phyloP scores from a whole-genome alignment of 2,797 vertebrate genomes.

The Odontamblyopus lacepedii region DNA sequence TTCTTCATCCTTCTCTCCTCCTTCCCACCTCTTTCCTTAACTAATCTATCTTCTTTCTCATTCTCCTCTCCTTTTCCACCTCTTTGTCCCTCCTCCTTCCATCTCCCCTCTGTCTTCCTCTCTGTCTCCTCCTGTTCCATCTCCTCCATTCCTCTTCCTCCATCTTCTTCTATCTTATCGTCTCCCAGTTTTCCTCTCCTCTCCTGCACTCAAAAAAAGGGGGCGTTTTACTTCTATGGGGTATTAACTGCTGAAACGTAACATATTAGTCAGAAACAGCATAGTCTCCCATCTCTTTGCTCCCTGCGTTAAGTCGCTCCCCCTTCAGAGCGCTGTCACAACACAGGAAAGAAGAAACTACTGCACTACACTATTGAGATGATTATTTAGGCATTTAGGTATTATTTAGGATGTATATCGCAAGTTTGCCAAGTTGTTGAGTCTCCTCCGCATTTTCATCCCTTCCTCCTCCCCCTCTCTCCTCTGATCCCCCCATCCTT shows the following conservation, averaged over 20 bases:
- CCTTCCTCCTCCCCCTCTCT: not conserved
- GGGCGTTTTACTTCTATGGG: no score
- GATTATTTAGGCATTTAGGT: no score
- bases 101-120: not conserved
- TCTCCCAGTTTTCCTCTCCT: not conserved
- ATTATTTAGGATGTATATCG: no score
- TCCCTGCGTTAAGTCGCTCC: no score
- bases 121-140: not conserved
- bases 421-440: no score
- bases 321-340: no score
- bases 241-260: no score
- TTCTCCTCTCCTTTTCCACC: no score
- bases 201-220: not conserved
- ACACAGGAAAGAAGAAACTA: no score
- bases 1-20: not conserved
- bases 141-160: slow-evolving; percentile 8
- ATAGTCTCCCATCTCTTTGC: no score
- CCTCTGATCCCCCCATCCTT: not conserved
- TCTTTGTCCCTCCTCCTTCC: not conserved
- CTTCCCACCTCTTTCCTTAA: not conserved
- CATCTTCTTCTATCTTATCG: not conserved
- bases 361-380: no score
- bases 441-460: not conserved
- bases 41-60: not conserved
- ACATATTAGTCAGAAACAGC: no score